A percentile compares a stretch with the other conserved stretches of the same genome.
phyloP scores from a whole-genome alignment of 2,797 vertebrate species.

The Clamator glandarius region DNA sequence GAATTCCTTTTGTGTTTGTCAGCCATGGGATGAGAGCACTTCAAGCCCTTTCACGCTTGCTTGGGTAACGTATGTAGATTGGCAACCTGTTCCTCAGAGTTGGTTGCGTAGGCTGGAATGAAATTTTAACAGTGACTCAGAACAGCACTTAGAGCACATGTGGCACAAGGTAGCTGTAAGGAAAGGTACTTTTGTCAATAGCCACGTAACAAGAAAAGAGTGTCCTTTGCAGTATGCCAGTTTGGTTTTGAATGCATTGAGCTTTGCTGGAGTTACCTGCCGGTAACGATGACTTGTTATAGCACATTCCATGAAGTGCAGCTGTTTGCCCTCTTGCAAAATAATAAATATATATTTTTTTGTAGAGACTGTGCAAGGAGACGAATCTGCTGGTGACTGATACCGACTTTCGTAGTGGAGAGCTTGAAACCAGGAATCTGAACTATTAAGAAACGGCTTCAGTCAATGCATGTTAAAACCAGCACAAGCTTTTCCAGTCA shows the following conservation, averaged over 20 bases:
- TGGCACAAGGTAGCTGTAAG: not conserved
- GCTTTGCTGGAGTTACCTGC: not conserved
- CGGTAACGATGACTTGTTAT: not conserved
- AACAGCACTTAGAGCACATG: not conserved
- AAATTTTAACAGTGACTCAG: not conserved
- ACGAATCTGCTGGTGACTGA: not conserved
- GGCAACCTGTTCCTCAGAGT: conserved; percentile 22
- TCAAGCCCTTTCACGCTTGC: not conserved
- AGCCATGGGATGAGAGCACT: not conserved
- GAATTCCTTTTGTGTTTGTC: not conserved
- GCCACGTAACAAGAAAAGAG: not conserved
- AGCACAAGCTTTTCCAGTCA: not conserved
- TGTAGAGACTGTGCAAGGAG: not conserved
- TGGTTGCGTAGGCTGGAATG: not conserved
- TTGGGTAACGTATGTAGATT: not conserved
- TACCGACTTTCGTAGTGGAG: not conserved
- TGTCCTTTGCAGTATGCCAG: not conserved
- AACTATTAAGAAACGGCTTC: not conserved
- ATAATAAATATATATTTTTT: not conserved
- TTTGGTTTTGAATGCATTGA: not conserved
- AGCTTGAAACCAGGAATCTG: not conserved
- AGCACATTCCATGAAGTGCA: not conserved
- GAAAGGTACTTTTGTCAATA: not conserved
- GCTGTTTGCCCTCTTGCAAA: conserved; percentile 1
- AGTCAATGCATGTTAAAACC: not conserved